A percentile compares a stretch with the other conserved stretches of the same genome.
These are phyloP conservation scores for Heterotilapia buettikoferi DNA, from an alignment of 2,113 vertebrate species.

Conservation along the genomic window DNA sequence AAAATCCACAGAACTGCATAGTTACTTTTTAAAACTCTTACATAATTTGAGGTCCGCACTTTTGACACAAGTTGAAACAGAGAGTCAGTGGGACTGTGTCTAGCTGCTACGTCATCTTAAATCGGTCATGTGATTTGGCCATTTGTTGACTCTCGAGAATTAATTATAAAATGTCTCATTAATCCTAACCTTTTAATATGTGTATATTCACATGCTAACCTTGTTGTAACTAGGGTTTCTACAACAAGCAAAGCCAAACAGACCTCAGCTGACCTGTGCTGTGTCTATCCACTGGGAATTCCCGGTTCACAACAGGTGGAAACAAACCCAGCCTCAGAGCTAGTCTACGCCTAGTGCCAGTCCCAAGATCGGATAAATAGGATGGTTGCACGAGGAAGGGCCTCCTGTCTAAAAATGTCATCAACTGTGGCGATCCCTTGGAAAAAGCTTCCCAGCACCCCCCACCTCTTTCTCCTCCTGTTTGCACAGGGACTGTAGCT, in stretches of 20 bases:
- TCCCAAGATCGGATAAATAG: not conserved
- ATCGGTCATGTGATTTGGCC: not conserved
- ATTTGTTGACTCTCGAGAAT: not conserved
- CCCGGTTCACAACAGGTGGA: not conserved
- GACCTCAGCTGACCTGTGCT: not conserved
- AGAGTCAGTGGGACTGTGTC: not conserved
- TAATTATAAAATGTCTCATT: not conserved
- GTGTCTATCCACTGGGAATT: not conserved
- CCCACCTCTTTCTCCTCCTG: not conserved
- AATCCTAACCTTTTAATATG: not conserved
- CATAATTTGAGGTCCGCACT: not conserved
- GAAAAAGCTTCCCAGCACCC: not conserved
- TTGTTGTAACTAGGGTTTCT: not conserved
- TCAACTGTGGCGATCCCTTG: not conserved
- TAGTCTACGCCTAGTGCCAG: not conserved
- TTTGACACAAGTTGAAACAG: not conserved
- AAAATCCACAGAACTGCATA: not conserved
- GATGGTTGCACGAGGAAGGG: not conserved
- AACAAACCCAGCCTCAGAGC: not conserved
- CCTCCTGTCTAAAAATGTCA: not conserved
- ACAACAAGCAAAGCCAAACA: not conserved
- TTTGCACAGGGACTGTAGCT: not conserved
- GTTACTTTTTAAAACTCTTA: not conserved
- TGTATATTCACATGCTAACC: not conserved
- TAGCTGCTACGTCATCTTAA: not conserved